phyloP scores from a whole-genome alignment of 2,113 vertebrate genomes.

The Thalassoma bifasciatum region DNA sequence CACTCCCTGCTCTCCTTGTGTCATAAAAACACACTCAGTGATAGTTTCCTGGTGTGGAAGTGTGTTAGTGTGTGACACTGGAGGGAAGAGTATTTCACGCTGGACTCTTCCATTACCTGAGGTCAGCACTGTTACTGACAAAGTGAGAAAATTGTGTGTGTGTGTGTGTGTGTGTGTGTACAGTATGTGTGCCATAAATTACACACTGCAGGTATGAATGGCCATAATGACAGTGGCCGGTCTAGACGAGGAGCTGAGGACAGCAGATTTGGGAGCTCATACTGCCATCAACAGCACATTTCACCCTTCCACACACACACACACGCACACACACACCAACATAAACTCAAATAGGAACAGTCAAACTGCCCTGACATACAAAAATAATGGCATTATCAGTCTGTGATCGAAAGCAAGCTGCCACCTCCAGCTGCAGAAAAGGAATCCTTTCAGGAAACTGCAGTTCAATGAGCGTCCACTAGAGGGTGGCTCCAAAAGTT shows the following conservation, averaged over 20 bases:
- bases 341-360: background rate
- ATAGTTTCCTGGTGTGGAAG: background rate
- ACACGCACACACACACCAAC: conserved; percentile 12
- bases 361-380: background rate
- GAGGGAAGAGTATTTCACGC: conserved; percentile 64
- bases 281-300: conserved; percentile 54
- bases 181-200: conserved; percentile 47
- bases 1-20: too few relatives aligned
- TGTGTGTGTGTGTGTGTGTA: conserved; percentile 27
- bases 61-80: conserved; percentile 13
- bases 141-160: conserved; percentile 65
- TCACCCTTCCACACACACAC: background rate
- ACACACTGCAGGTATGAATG: conserved; percentile 63
- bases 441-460: too few relatives aligned
- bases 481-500: too few relatives aligned
- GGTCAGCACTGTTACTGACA: conserved; percentile 71
- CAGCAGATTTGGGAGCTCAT: conserved; percentile 61
- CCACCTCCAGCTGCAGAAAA: too few relatives aligned
- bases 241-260: conserved; percentile 63
- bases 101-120: conserved; percentile 70
- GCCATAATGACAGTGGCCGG: conserved; percentile 45
- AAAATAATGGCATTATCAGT: too few relatives aligned
- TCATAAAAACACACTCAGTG: too few relatives aligned
- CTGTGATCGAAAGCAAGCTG: too few relatives aligned
- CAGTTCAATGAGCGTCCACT: too few relatives aligned